Base-by-base conservation (phyloP, 1,140 invertebrate species). In the Atta cephalotes region DNA sequence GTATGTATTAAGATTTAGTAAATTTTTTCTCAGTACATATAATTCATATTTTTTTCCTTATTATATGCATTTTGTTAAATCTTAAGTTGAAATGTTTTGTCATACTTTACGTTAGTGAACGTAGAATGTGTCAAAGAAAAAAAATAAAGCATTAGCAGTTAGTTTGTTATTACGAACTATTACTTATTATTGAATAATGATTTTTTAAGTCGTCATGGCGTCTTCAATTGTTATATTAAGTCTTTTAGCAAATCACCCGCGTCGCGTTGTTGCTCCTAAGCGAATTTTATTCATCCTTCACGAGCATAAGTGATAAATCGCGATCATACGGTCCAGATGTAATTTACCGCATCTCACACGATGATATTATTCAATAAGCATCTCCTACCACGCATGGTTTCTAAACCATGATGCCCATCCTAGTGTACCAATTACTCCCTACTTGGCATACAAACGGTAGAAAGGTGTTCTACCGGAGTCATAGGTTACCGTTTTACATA, bases 401-500 rank as follows among this genome's bases (percentile, higher is more conserved):
- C 79, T 56, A 70, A 56, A 31, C 21, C 78, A 18, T 14, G 31
- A 7, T 56, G 65, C 49, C 51, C 49, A 81, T 58, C 49, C 28
- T 14, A 14, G 51, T n/a, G 35, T 39, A 60, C 79, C 65, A 71
- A 81, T 81, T 81, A 81, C 35, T 80, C 49, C 51, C 35, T 58
- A 58, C 68, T 71, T 45, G 66, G 65, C 12, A 28, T 60, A 60
- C 49, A 58, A 51, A 56, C 78, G 66, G 86, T 60, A 21, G 65
- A 87, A 35, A 65, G 49, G 58, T 53, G 35, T 21, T 63, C 25
- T 25, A 60, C n/a, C 31, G 51, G 31, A 21, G 58, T 45, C 74
- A 45, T 45, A 12, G 78, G 51, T 88, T 78, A 65, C 65, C 53
- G 80, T 89, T 90, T 89, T 78, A 49, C 85, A 85, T 21, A 79